These are phyloP conservation scores for Sebastes itinus DNA, from an alignment of 2,797 vertebrate genomes.

Conservation along the genomic window DNA sequence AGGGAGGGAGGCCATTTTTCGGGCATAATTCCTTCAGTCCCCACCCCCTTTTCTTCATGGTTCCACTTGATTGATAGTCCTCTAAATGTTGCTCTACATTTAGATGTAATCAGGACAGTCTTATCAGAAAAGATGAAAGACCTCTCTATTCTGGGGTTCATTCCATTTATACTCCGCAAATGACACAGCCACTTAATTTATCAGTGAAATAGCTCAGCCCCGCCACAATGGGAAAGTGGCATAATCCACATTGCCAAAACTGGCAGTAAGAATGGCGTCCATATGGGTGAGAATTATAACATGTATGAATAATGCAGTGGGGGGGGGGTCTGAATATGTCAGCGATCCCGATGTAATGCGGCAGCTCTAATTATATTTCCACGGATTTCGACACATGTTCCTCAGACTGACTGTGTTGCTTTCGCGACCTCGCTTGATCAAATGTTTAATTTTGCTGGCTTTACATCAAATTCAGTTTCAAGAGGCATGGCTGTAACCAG, in stretches of 20 bases:
- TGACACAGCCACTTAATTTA: slow-evolving; percentile 81
- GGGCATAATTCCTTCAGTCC: slow-evolving; percentile 68
- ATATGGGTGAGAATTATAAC: slow-evolving; percentile 63
- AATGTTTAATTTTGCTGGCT: slow-evolving; percentile 60
- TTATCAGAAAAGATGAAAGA: slow-evolving; percentile 86
- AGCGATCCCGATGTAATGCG: slow-evolving; percentile 24
- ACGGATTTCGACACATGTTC: slow-evolving; percentile 56
- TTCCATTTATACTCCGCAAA: slow-evolving; percentile 81
- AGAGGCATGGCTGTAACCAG: neutral
- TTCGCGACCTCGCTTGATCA: slow-evolving; percentile 46
- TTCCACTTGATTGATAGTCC: slow-evolving; percentile 82
- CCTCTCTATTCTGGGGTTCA: slow-evolving; percentile 84
- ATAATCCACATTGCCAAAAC: slow-evolving; percentile 50
- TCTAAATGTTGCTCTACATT: slow-evolving; percentile 86
- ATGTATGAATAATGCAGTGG: slow-evolving; percentile 63
- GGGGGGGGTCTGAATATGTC: slow-evolving; percentile 36
- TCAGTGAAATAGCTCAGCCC: slow-evolving; percentile 68
- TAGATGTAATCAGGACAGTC: slow-evolving; percentile 86
- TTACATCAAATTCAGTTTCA: slow-evolving; percentile 35
- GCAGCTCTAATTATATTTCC: slow-evolving; percentile 61
- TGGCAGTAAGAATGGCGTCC: slow-evolving; percentile 39
- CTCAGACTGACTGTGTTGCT: slow-evolving; percentile 51
- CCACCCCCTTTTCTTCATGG: slow-evolving; percentile 59
- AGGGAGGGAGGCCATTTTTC: slow-evolving; percentile 72
- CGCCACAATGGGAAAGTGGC: slow-evolving; percentile 56